Evolutionary conservation across 2,797 vertebrate species (phyloP).

Genomic region (Falco berigora): DNA sequence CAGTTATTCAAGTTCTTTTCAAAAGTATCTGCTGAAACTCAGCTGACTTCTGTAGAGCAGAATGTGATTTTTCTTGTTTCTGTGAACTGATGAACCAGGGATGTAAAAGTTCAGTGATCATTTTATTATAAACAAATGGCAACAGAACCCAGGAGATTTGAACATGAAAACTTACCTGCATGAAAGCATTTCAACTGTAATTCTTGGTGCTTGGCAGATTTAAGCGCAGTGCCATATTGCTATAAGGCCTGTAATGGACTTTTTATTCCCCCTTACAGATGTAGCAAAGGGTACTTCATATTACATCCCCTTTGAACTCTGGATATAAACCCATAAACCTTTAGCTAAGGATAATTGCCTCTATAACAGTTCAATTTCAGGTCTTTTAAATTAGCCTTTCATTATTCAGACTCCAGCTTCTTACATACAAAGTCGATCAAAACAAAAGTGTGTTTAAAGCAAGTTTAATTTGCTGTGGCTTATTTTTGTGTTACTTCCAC

Average conservation of each 20-base stretch:
- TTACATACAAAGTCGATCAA: not conserved
- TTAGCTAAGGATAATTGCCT: not conserved
- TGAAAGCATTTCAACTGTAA: not conserved
- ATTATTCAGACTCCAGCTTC: not conserved
- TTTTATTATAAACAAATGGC: not conserved
- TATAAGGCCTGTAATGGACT: not conserved
- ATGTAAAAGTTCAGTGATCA: not conserved
- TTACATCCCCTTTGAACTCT: not conserved
- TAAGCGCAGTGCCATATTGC: not conserved
- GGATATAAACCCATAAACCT: not conserved
- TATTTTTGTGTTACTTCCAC: not conserved
- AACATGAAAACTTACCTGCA: not conserved
- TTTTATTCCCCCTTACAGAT: not conserved
- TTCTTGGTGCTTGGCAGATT: not conserved
- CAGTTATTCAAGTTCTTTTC: not conserved
- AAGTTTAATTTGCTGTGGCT: not conserved
- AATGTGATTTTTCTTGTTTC: not conserved
- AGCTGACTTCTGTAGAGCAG: not conserved
- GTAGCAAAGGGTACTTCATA: not conserved
- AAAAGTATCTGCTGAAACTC: not conserved
- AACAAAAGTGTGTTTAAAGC: not conserved
- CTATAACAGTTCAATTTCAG: not conserved
- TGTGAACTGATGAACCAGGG: not conserved
- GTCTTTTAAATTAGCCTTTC: not conserved
- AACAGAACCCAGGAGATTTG: not conserved